Conservation (phyloP, 1,140 invertebrate species). For the Danaus plexippus region DNA sequence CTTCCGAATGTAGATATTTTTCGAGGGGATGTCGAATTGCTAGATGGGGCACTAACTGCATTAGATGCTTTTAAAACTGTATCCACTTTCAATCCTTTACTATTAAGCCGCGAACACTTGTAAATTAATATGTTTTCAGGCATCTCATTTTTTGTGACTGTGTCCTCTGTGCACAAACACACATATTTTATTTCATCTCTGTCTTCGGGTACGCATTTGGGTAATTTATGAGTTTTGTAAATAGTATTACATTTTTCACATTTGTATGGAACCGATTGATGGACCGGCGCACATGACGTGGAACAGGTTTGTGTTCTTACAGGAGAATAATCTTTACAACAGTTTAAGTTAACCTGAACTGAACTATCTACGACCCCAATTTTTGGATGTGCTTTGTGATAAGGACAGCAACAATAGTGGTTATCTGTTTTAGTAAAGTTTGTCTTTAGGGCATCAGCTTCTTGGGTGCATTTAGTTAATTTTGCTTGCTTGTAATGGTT, state of each 20-base stretch:
- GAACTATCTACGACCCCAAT: constrained; percentile 41
- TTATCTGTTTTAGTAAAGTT: constrained; percentile 24
- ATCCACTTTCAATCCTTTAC: constrained; percentile 28
- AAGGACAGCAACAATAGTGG: constrained; percentile 40
- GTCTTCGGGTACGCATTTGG: constrained; percentile 15
- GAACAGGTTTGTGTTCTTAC: neutral
- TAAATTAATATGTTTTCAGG: constrained; percentile 51
- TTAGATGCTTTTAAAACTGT: constrained; percentile 21
- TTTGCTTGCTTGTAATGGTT: constrained; percentile 12
- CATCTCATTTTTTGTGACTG: constrained; percentile 20
- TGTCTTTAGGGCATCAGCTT: constrained; percentile 14
- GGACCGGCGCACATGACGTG: neutral
- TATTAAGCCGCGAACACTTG: constrained; percentile 46
- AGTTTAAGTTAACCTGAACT: constrained; percentile 47
- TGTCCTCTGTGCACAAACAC: constrained; percentile 44
- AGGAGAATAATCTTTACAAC: constrained; percentile 9
- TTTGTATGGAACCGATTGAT: constrained; percentile 7
- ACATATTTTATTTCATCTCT: constrained; percentile 49
- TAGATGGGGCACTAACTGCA: constrained; percentile 18
- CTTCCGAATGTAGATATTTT: constrained; percentile 18
- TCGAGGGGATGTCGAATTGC: constrained; percentile 13
- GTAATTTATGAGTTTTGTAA: constrained; percentile 16
- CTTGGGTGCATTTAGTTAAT: neutral
- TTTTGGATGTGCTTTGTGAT: constrained; percentile 30
- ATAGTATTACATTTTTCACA: constrained; percentile 19